Percentiles rank a stretch among this genome's conserved stretches.
These are phyloP conservation scores for Onthophagus taurus DNA, from an alignment of 1,140 invertebrate genomes.

Conservation along the genomic window DNA sequence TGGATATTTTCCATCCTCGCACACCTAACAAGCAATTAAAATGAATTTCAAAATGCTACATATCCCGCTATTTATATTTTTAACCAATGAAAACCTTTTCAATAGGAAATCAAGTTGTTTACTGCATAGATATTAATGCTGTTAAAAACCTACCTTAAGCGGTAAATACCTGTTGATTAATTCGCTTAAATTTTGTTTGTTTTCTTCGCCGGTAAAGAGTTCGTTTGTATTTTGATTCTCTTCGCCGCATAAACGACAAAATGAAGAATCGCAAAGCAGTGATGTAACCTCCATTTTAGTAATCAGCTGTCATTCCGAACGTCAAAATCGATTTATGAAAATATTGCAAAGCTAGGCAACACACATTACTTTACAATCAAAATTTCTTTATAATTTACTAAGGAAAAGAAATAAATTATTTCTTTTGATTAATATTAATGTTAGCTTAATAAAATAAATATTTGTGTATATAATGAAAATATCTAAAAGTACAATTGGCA, in stretches of 20 bases:
- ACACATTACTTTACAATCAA: no score
- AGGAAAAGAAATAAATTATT: no score
- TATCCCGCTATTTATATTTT: constrained; percentile 23
- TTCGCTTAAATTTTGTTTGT: constrained; percentile 49
- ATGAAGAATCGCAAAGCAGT: constrained; percentile 43
- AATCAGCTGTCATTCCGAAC: no score
- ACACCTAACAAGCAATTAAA: constrained; percentile 44
- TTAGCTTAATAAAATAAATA: no score
- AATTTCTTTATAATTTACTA: no score
- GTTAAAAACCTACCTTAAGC: constrained; percentile 48
- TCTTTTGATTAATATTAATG: no score
- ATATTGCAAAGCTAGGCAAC: no score
- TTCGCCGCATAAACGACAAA: constrained; percentile 63
- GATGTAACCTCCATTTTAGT: constrained; percentile 22
- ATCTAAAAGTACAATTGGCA: no score
- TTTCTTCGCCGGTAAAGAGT: constrained; percentile 47
- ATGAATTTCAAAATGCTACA: background rate
- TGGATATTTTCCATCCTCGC: constrained; percentile 57
- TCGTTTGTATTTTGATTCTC: constrained; percentile 57
- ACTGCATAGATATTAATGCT: constrained; percentile 36
- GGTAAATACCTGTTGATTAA: constrained; percentile 63
- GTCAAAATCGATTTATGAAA: no score
- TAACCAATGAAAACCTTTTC: constrained; percentile 14
- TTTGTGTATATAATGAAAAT: no score
- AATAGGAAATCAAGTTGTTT: constrained; percentile 50